phyloP scores from a whole-genome alignment of 2,888 invertebrate genomes.

The Drosophila setosimentum region DNA sequence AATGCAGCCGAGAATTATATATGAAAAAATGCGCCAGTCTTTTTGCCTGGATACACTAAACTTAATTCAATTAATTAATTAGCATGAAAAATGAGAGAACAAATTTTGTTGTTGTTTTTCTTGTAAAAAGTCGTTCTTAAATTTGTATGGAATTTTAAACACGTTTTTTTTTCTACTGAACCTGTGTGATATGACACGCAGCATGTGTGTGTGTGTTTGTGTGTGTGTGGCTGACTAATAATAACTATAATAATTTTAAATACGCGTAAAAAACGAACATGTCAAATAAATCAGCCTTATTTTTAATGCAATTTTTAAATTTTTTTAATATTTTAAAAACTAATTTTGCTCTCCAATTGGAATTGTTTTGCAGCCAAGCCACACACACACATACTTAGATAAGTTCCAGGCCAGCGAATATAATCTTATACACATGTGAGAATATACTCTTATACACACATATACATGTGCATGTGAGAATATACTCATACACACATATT shows the following conservation, averaged over 20 bases:
- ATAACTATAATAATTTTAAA: constrained; percentile 42
- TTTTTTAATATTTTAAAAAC: constrained; percentile 45
- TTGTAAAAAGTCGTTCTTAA: constrained; percentile 58
- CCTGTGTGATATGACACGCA: constrained; percentile 70
- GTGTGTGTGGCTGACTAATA: constrained; percentile 17
- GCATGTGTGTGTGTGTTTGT: constrained; percentile 10
- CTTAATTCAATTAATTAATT: constrained; percentile 41
- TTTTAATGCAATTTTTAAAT: constrained; percentile 72
- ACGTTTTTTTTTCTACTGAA: constrained; percentile 13
- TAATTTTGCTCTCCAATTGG: constrained; percentile 70
- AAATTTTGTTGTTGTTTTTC: constrained; percentile 23
- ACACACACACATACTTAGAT: constrained; percentile 45
- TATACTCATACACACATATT: constrained; percentile 43
- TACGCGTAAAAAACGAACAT: constrained; percentile 72
- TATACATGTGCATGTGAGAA: constrained; percentile 2
- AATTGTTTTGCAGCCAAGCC: constrained; percentile 35
- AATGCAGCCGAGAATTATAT: constrained; percentile 45
- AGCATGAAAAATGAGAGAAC: constrained; percentile 52
- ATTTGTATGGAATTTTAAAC: constrained; percentile 40
- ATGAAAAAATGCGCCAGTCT: constrained; percentile 67
- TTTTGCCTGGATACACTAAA: constrained; percentile 61
- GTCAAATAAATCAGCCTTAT: constrained; percentile 80
- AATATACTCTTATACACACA: constrained; percentile 20
- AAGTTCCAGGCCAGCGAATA: constrained; percentile 33
- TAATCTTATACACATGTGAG: constrained; percentile 5